These are phyloP conservation scores for Trichogramma pretiosum DNA, from an alignment of 1,140 invertebrate genomes.

Conservation along the genomic window DNA sequence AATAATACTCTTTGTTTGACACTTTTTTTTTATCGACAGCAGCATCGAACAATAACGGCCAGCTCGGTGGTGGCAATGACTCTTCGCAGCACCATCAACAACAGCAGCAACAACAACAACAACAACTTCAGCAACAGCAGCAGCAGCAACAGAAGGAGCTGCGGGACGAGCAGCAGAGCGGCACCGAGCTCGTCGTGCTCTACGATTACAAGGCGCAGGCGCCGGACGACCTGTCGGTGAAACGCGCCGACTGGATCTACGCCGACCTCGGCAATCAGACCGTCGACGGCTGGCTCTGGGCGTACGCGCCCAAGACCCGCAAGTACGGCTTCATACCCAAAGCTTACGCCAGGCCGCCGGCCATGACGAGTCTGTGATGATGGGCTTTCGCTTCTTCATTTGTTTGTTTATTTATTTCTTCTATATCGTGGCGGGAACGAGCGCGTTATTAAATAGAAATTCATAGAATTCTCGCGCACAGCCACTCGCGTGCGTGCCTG, in stretches of 20 bases:
- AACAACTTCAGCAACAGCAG: slow-evolving; percentile 30
- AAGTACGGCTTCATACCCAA: slow-evolving; percentile 94
- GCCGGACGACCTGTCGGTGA: slow-evolving; percentile 80
- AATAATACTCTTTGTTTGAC: no score
- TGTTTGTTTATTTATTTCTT: no score
- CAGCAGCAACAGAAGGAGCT: slow-evolving; percentile 38
- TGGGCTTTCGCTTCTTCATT: no score
- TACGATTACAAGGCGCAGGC: slow-evolving; percentile 94
- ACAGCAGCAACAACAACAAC: slow-evolving; percentile 33
- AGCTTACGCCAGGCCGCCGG: slow-evolving; percentile 84
- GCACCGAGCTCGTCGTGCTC: slow-evolving; percentile 85
- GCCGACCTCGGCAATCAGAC: slow-evolving; percentile 87
- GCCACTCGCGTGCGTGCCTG: no score
- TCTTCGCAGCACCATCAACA: no score
- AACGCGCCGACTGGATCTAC: slow-evolving; percentile 88
- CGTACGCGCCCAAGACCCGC: slow-evolving; percentile 81
- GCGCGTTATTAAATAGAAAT: no score
- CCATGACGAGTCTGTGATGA: slow-evolving; percentile 79
- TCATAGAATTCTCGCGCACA: no score
- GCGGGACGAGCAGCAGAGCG: slow-evolving; percentile 45
- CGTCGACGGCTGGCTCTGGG: slow-evolving; percentile 91
- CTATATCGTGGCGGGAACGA: no score
- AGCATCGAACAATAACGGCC: no score
- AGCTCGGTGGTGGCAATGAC: no score
- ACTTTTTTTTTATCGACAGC: no score